phyloP scores from a whole-genome alignment of 2,797 vertebrate genomes.

The Lagodon rhomboides region DNA sequence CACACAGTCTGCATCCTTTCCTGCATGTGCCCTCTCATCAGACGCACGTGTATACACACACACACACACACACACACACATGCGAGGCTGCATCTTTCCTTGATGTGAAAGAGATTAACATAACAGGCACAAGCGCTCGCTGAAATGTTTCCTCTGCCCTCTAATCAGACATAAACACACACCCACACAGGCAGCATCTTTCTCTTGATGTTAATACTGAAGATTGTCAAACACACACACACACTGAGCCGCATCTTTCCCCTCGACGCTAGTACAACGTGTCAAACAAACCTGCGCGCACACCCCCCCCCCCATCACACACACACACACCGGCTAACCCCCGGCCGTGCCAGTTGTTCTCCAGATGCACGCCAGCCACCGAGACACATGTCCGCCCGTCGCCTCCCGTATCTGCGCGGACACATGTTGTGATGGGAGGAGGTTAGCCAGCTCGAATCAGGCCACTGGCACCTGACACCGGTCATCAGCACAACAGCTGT shows the following conservation, averaged over 20 bases:
- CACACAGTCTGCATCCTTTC: conserved; percentile 40
- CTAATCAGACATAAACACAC: conserved; percentile 49
- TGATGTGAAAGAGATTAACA: conserved; percentile 54
- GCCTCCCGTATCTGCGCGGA: conserved; percentile 59
- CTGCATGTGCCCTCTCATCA: conserved; percentile 59
- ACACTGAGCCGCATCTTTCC: neutral
- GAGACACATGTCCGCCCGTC: conserved; percentile 63
- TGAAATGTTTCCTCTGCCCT: conserved; percentile 34
- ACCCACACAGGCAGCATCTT: conserved; percentile 20
- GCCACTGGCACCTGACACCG: conserved; percentile 78
- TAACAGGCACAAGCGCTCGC: conserved; percentile 32
- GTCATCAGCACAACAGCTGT: conserved; percentile 79
- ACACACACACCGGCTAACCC: neutral
- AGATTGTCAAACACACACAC: conserved; percentile 1
- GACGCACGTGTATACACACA: conserved; percentile 17
- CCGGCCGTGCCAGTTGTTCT: conserved; percentile 63
- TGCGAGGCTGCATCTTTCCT: conserved; percentile 28
- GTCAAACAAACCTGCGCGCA: conserved; percentile 9
- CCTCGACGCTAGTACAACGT: neutral
- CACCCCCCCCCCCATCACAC: neutral
- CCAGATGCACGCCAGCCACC: conserved; percentile 69
- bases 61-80: conserved; percentile 18
- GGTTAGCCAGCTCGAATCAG: conserved; percentile 76
- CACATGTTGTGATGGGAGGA: conserved; percentile 72
- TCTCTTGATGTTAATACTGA: conserved; percentile 30